Conservation (phyloP, 37 sponge, comb jelly and placozoan genomes). For the Mnemiopsis leidyi region DNA sequence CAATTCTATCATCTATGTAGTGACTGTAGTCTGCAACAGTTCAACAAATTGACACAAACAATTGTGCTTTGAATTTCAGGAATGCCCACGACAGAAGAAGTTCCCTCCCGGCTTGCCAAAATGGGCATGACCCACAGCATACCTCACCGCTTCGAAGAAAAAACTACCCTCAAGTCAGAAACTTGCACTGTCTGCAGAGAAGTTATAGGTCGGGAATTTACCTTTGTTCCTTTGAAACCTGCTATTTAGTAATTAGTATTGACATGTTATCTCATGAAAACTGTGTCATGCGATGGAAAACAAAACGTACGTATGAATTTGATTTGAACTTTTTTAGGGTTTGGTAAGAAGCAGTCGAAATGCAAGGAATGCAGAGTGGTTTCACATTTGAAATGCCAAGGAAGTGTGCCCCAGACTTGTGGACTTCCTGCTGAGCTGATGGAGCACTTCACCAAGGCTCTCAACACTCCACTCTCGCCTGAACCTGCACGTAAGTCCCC, state of each 20-base stretch:
- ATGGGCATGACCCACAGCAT: slow-evolving; percentile 44
- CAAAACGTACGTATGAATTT: no score
- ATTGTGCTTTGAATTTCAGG: not conserved
- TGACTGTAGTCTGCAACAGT: no score
- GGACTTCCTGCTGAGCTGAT: slow-evolving; percentile 15
- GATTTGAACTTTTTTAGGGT: not conserved
- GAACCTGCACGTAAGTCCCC: slow-evolving; percentile 51
- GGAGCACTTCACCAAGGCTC: slow-evolving; percentile 45
- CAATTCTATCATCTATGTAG: no score
- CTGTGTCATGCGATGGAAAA: no score
- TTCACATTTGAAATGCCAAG: not conserved
- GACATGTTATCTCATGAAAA: no score
- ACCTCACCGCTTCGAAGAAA: slow-evolving; percentile 21
- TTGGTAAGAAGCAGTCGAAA: slow-evolving; percentile 8
- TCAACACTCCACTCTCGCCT: slow-evolving; percentile 52
- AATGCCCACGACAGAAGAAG: slow-evolving; percentile 8
- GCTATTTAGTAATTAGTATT: no score
- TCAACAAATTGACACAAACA: no score
- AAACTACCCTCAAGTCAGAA: slow-evolving; percentile 1
- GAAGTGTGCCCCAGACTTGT: slow-evolving; percentile 36
- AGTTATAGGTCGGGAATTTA: not conserved
- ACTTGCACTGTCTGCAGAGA: slow-evolving; percentile 7
- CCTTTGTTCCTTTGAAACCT: no score
- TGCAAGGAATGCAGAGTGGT: slow-evolving; percentile 21
- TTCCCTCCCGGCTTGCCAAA: not conserved